Evolutionary conservation across 2,888 invertebrate species (phyloP).

Genomic region (Cryptus viduatorius): DNA sequence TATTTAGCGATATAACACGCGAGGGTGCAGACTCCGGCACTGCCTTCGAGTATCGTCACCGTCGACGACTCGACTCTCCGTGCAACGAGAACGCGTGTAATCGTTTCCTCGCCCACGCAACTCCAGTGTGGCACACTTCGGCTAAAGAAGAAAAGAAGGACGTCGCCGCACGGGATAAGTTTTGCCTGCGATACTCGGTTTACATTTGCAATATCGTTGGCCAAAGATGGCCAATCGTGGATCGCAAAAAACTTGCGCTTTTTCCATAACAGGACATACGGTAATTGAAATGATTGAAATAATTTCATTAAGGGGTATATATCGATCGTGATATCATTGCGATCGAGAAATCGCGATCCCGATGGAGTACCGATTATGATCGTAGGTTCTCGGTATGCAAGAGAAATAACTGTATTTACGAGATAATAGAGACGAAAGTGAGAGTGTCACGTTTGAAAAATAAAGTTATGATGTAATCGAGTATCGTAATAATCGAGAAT

Average conservation of each 20-base stretch:
- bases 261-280: too few species aligned
- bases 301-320: too few species aligned
- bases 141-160: slow-evolving; percentile 32
- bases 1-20: slow-evolving; percentile 61
- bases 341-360: background rate
- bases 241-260: background rate
- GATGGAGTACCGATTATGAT: background rate
- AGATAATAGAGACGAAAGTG: slow-evolving; percentile 5
- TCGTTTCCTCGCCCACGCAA: slow-evolving; percentile 61
- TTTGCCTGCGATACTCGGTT: background rate
- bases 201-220: background rate
- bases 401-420: slow-evolving; percentile 27
- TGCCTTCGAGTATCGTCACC: slow-evolving; percentile 6
- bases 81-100: slow-evolving; percentile 45
- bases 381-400: background rate
- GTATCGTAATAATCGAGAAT: slow-evolving; percentile 61
- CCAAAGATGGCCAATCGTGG: background rate
- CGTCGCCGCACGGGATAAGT: slow-evolving; percentile 11
- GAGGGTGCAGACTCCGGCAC: slow-evolving; percentile 56
- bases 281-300: too few species aligned
- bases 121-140: slow-evolving; percentile 63
- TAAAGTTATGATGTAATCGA: slow-evolving; percentile 64
- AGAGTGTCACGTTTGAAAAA: slow-evolving; percentile 52
- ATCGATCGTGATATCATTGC: too few species aligned
- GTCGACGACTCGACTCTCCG: slow-evolving; percentile 11